Evolutionary conservation across 2,888 invertebrate genomes (phyloP), one percentile per base, ranked within the genome.

Genomic region (Ophonus ardosiacus): DNA sequence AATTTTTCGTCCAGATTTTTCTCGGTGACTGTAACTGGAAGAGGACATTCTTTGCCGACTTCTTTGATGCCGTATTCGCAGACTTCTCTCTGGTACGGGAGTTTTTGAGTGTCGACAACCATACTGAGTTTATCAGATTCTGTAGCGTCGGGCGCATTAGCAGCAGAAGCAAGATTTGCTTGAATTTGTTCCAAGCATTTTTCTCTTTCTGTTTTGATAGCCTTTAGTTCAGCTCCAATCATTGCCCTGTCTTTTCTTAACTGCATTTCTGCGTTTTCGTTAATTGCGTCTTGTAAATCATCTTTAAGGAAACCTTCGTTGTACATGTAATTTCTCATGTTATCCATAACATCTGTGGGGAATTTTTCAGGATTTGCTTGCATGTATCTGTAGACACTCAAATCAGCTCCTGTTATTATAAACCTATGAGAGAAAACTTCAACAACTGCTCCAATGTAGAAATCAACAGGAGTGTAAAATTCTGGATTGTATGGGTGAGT

Each of bases 361-460:
- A 96, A 96, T 90, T 96, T 95, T 8, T 95, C 94, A 0, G 94
- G 93, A 90, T 96, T 95, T 38, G 94, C 93, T 88, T 93, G 93
- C 93, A 96, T 95, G 90, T 96, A 96, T n/a, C 94, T 93, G 89
- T 95, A 95, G 38, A 97, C 97, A 89, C 93, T 96, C 38, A 95
- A 92, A 91, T 97, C 97, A 81, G 95, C 96, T 0, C 96, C 96
- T 43, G 93, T 94, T 87, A 98, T 95, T 87, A 93, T 92, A 90
- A 98, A 97, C 59, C 95, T 93, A 90, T 96, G 96, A 87, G 94
- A 94, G 90, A 95, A 96, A 1, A 97, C 93, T 0, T 94, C 94
- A 61, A 97, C 92, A 85, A 93, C 92, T 0, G 95, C 95, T 7
- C 97, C 97, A 86, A 97, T 95, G 89, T 93, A 95, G 89, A 98